A percentile compares a stretch with the other conserved stretches of the same genome.
Conservation (phyloP, 2,888 invertebrate genomes). For the Hedychridium roseum region DNA sequence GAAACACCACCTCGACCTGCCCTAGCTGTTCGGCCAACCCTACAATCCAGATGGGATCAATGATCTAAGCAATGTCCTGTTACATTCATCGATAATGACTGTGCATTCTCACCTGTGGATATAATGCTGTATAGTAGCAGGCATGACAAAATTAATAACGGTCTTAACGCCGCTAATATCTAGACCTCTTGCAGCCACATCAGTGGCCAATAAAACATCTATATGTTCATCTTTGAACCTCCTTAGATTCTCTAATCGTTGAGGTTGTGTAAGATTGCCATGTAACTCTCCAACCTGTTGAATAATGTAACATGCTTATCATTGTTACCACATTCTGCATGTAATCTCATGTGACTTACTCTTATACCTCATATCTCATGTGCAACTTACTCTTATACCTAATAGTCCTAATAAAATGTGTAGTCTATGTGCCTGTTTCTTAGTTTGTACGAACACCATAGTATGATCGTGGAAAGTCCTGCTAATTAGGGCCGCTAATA, state of each 20-base stretch:
- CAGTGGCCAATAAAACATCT: conserved; percentile 92
- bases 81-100: no score
- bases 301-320: no score
- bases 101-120: conserved; percentile 77
- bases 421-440: conserved; percentile 92
- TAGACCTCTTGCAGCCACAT: conserved; percentile 92
- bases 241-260: conserved; percentile 87
- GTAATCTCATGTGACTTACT: no score
- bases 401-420: conserved; percentile 91
- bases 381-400: conserved; percentile 77
- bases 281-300: conserved; percentile 85
- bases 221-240: conserved; percentile 86
- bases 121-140: conserved; percentile 93
- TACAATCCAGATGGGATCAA: no score
- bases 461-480: conserved; percentile 90
- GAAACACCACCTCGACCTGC: conserved; percentile 94
- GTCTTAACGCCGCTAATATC: conserved; percentile 98
- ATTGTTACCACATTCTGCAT: no score
- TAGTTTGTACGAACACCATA: conserved; percentile 97
- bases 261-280: conserved; percentile 95
- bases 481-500: conserved; percentile 82
- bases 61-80: not conserved
- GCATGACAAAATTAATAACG: conserved; percentile 96
- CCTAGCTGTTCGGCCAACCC: conserved; percentile 94
- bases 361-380: not conserved